Base-by-base conservation (phyloP, 2,888 invertebrate genomes). In the Alsophila aescularia region DNA sequence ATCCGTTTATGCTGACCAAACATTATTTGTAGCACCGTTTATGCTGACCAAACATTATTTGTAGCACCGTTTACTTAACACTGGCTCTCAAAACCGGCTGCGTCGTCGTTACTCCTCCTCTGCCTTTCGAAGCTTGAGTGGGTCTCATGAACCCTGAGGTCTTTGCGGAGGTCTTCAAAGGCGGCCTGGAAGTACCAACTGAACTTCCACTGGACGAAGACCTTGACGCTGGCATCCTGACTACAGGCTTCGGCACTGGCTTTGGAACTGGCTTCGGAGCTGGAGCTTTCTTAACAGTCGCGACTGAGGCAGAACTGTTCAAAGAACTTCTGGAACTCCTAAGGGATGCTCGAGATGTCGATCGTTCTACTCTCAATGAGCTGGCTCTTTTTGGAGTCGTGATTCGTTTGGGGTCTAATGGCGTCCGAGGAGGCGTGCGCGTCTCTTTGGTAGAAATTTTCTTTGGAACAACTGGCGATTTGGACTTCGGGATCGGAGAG, bases 261-360 rank as follows among this genome's bases (percentile, higher is more conserved):
- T 93, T 83, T 58, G 92, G 71, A 69, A 87, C 54, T 66, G 85
- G 77, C 79, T 92, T 83, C 29, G 85, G 83, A 1, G 85, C 79
- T n/a, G 95, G 93, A 53, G 95, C 93, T 58, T 95, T 94, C 62
- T 95, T 93, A 0, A 97, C 96, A 0, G 97, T 97, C 48, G 95
- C 95, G 0, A 95, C 94, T 1, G 96, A 95, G 60, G 96, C 94
- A 2, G 96, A 94, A 77, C 96, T 97, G 74, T 96, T 96, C 47
- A 97, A 86, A 0, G 97, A 97, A 72, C 96, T 96, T 21, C 96
- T 92, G 0, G 97, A 97, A 73, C 97, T 96, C 16, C 96, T 93
- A 12, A 97, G 86, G 48, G 96, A 96, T 35, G 96, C 95, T 32
- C 96, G 90, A 0, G 97, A 97, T 12, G 95, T 94, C 4, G 96